Evolutionary conservation across 2,113 vertebrate species (phyloP).

Genomic region (Garra rufa): DNA sequence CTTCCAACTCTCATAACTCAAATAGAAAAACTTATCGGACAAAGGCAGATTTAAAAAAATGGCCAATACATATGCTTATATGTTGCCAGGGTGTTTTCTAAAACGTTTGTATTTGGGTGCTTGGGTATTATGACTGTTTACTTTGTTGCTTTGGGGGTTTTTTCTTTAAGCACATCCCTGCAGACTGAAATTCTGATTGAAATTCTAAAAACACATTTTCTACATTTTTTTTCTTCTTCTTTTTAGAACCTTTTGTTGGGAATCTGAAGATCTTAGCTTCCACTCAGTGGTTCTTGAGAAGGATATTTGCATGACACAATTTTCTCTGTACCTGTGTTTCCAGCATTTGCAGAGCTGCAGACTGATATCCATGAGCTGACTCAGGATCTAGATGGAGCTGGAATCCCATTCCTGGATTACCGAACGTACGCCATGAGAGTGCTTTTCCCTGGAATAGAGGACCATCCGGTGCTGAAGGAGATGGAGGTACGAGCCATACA

Average conservation of each 20-base stretch:
- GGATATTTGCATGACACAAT: neutral
- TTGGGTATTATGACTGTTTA: neutral
- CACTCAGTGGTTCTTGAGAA: neutral
- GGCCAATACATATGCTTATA: too few relatives aligned
- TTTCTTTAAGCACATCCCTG: neutral
- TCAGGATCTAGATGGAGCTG: constrained; percentile 93
- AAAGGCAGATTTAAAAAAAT: too few relatives aligned
- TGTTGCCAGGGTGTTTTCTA: neutral
- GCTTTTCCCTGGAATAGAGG: constrained; percentile 98
- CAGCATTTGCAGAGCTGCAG: constrained; percentile 97
- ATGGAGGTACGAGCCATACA: constrained; percentile 86
- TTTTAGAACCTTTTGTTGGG: neutral
- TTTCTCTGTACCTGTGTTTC: constrained; percentile 47
- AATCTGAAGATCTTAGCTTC: neutral
- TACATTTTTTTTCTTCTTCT: neutral
- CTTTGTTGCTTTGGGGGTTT: neutral
- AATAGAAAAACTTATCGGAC: too few relatives aligned
- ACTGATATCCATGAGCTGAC: constrained; percentile 97
- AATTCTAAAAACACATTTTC: neutral
- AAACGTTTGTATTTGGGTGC: neutral
- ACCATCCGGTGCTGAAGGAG: constrained; percentile 98
- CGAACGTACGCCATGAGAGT: constrained; percentile 98
- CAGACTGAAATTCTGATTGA: neutral
- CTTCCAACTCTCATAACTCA: too few relatives aligned
- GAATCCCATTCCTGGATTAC: constrained; percentile 97